phyloP scores from a whole-genome alignment of 2,113 vertebrate species.

The Ibidorhyncha struthersii region DNA sequence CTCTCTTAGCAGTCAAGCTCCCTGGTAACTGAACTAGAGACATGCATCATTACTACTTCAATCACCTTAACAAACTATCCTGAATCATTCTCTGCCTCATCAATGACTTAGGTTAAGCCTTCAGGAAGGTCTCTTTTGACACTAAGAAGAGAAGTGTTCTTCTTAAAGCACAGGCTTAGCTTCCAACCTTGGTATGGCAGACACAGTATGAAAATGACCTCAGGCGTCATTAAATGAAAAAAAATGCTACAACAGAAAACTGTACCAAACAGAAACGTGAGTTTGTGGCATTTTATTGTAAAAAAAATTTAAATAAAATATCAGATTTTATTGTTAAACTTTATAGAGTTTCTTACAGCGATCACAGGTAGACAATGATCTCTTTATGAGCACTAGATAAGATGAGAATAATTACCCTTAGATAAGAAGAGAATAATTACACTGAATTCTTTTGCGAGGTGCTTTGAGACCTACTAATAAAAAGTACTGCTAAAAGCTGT shows the following conservation, averaged over 20 bases:
- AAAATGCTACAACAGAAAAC: not conserved
- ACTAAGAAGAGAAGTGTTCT: not conserved
- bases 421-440: conserved; percentile 30
- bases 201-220: not conserved
- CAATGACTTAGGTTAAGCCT: not conserved
- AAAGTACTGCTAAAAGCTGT: conserved; percentile 6
- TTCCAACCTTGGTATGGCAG: not conserved
- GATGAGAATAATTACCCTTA: conserved; percentile 9
- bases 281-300: not conserved
- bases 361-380: not conserved
- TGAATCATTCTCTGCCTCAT: not conserved
- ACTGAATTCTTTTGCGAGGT: conserved; percentile 14
- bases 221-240: not conserved
- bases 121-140: not conserved
- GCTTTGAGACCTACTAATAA: not conserved
- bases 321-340: not conserved
- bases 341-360: not conserved
- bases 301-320: not conserved
- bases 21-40: not conserved
- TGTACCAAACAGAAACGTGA: not conserved
- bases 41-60: not conserved
- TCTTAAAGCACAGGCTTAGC: not conserved
- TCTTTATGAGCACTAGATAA: not conserved
- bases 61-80: not conserved
- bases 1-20: not conserved